Evolutionary conservation across 2,797 vertebrate genomes (phyloP).

Genomic region (Tadarida brasiliensis): DNA sequence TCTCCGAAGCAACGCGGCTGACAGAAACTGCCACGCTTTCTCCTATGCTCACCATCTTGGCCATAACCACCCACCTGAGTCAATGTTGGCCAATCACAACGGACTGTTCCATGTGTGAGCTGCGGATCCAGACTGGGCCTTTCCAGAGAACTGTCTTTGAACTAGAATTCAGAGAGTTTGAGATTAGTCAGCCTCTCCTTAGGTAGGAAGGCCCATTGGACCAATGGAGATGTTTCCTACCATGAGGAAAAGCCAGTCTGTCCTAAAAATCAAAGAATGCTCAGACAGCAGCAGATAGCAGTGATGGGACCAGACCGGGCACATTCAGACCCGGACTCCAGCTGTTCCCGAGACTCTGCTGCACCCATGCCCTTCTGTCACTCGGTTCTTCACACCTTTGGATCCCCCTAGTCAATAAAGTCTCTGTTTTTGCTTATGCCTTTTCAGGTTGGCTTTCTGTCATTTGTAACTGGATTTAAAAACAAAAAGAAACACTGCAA

Average conservation of each 20-base stretch:
- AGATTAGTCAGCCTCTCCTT: background rate
- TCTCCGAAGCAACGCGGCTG: background rate
- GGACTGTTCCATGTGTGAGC: background rate
- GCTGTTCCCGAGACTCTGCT: background rate
- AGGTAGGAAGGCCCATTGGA: background rate
- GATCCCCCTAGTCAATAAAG: background rate
- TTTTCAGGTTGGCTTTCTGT: background rate
- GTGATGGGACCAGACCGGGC: background rate
- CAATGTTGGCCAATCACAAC: background rate
- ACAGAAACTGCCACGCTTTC: background rate
- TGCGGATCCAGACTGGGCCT: background rate
- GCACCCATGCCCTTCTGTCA: no score
- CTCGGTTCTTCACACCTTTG: background rate
- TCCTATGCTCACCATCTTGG: background rate
- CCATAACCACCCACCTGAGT: background rate
- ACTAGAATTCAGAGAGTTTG: background rate
- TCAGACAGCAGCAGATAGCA: background rate
- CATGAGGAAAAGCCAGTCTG: background rate
- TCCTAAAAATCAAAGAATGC: background rate
- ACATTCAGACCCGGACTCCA: background rate
- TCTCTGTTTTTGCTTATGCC: background rate
- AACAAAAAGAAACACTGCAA: background rate
- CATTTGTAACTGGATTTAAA: conserved; percentile 11
- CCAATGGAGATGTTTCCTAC: background rate
- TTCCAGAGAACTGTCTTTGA: background rate